Conservation (phyloP, 37 sponge, comb jelly and placozoan species). For the Beroe ovata region DNA sequence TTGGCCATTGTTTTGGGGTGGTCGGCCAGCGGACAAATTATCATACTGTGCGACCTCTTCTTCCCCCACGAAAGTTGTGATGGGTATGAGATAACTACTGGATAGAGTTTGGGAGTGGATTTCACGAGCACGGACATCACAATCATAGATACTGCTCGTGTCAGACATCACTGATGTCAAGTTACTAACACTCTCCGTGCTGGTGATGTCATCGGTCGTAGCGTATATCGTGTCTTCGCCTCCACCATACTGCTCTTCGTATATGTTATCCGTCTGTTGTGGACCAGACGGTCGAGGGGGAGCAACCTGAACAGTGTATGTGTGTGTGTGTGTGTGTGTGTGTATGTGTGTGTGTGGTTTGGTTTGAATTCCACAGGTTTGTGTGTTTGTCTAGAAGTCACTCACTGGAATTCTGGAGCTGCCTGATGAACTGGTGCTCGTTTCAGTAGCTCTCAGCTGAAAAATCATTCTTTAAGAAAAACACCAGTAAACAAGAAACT, state of each 20-base stretch:
- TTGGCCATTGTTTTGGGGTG: too few relatives aligned
- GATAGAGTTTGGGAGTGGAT: slow-evolving; percentile 50
- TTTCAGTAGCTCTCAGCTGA: not conserved
- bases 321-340: too few relatives aligned
- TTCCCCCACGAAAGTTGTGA: slow-evolving; percentile 23
- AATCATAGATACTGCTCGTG: slow-evolving; percentile 35
- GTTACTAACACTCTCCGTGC: slow-evolving; percentile 28
- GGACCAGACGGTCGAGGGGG: too few relatives aligned
- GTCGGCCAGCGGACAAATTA: not conserved
- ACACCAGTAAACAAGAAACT: too few relatives aligned
- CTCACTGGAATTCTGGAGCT: not conserved
- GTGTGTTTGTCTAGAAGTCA: too few relatives aligned
- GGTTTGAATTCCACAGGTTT: too few relatives aligned
- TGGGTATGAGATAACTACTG: slow-evolving; percentile 43
- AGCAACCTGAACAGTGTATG: too few relatives aligned
- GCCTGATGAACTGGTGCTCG: not conserved
- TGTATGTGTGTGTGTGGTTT: too few relatives aligned
- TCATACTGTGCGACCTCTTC: not conserved
- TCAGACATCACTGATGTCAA: not conserved
- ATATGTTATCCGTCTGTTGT: slow-evolving; percentile 32
- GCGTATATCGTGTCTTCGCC: not conserved
- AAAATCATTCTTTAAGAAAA: not conserved
- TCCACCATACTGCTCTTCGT: not conserved
- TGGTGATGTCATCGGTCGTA: slow-evolving; percentile 6
- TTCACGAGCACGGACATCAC: slow-evolving; percentile 19